Conservation (phyloP, 2,888 invertebrate species). For the Epinotia bilunana region DNA sequence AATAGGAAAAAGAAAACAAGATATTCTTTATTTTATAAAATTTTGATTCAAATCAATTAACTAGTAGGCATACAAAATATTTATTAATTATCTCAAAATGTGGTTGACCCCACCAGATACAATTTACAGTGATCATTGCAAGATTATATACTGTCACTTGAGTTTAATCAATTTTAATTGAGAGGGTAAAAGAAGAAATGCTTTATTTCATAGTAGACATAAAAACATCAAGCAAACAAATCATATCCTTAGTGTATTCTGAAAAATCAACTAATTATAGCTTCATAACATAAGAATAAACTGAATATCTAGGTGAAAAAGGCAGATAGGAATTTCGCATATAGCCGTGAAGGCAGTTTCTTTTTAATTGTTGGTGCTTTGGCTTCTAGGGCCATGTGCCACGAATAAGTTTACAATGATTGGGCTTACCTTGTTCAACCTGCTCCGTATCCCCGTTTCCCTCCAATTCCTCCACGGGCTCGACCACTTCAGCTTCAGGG, state of each 20-base stretch:
- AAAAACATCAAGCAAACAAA: not conserved
- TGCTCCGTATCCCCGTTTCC: constrained; percentile 72
- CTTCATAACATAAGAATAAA: not conserved
- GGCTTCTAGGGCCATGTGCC: not conserved
- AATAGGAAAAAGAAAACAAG: too few relatives aligned
- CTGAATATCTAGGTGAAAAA: not conserved
- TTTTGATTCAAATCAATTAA: too few relatives aligned
- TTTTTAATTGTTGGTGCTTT: not conserved
- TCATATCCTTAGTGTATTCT: not conserved
- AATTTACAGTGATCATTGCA: too few relatives aligned
- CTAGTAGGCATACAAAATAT: too few relatives aligned
- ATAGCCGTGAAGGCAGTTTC: not conserved
- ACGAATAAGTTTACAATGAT: not conserved
- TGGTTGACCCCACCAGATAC: too few relatives aligned
- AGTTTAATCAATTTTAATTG: too few relatives aligned
- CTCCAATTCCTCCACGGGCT: constrained; percentile 63
- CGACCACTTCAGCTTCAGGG: constrained; percentile 59
- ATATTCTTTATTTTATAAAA: too few relatives aligned
- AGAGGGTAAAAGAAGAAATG: not conserved
- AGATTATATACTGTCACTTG: too few relatives aligned
- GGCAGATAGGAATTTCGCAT: not conserved
- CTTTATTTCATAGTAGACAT: not conserved
- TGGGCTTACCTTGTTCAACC: constrained; percentile 53
- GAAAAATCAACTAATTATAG: not conserved
- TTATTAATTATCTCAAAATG: too few relatives aligned